A percentile compares a stretch with the other conserved stretches of the same genome.
phyloP scores from a whole-genome alignment of 2,797 vertebrate genomes.

The Silurus lanzhouensis region DNA sequence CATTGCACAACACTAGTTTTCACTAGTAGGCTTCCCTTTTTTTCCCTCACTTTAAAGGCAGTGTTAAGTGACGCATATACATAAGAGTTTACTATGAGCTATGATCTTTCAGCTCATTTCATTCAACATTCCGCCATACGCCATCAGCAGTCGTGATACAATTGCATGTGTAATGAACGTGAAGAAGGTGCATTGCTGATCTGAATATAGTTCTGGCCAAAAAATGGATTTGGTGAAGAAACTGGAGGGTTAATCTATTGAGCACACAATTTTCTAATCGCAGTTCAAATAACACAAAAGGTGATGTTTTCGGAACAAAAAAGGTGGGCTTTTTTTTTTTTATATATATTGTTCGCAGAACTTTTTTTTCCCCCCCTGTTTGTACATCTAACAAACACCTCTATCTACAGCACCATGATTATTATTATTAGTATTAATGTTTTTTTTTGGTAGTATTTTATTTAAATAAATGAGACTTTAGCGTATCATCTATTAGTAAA shows the following conservation, averaged over 20 bases:
- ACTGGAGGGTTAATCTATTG: background rate
- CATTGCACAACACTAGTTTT: background rate
- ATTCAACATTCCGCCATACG: background rate
- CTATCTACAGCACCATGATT: background rate
- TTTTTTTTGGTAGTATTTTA: background rate
- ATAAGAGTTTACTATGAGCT: background rate
- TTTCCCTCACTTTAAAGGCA: too few species aligned
- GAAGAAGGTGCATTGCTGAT: background rate
- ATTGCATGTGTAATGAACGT: background rate
- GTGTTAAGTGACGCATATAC: background rate
- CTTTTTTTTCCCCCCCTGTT: too few species aligned
- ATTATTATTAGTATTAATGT: background rate
- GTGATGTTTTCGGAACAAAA: background rate
- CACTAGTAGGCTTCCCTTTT: background rate
- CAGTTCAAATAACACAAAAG: background rate
- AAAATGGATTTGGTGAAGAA: background rate
- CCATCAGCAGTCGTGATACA: too few species aligned
- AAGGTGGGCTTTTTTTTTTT: too few species aligned
- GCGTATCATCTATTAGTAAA: background rate
- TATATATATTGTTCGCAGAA: background rate
- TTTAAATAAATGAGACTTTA: background rate
- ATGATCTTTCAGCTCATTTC: background rate
- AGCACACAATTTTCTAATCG: background rate
- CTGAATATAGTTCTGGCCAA: background rate
- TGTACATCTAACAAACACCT: background rate